Base-by-base conservation (phyloP, 1,140 invertebrate species). In the Bombus polaris region DNA sequence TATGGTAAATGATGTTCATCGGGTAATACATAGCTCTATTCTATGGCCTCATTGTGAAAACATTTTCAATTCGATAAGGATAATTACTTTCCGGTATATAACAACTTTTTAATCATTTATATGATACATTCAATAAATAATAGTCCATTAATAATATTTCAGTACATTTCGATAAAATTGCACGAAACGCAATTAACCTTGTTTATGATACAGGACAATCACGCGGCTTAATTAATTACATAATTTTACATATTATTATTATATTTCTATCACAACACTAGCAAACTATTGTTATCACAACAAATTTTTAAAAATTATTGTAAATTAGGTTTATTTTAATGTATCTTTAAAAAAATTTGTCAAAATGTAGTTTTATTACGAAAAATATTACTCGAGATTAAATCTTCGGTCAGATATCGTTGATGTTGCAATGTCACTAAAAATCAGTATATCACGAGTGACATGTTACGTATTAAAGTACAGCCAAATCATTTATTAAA, bases 141-240 rank as follows among this genome's bases (percentile, higher is more conserved):
- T 75, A 22, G 3, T 18, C 37, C 22, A 44, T 37, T 53, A 15
- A 68, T 22, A 3, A 3, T n/a, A 35, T n/a, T 35, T 47, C 4
- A 25, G 15, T 53, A 35, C 53, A 53, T 44, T 76, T 12, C 32
- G 18, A 37, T 47, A 70, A 68, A 25, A 39, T 35, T 28, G 2
- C 65, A 37, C 10, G 15, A 28, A 42, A 6, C 2, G 4, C 5
- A 35, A 59, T 71, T 84, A 84, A 84, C 82, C 82, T 84, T 53
- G 32, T 62, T 82, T 35, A 22, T 70, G n/a, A 28, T 68, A 39
- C 22, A 3, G 72, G 62, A 68, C 5, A 32, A 42, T 65, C 22
- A 62, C 15, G 28, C 32, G 15, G 37, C 10, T 37, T 25, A 66
- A 42, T 44, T 35, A 73, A 62, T 77, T 32, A 39, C 2, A 57